Evolutionary conservation across 2,888 invertebrate genomes (phyloP).

Genomic region (Phyllotreta striolata): DNA sequence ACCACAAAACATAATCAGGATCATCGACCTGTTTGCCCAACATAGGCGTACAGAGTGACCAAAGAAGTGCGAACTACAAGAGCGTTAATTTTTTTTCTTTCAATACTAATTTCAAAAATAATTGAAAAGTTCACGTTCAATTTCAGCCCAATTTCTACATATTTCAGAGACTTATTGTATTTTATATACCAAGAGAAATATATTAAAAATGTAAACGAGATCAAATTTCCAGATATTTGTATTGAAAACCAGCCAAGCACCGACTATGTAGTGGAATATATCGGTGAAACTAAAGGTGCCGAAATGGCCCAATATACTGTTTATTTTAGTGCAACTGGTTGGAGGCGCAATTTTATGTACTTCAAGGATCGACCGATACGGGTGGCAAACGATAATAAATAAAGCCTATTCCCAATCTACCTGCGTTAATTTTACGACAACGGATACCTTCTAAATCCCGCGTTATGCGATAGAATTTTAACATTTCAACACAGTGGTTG

Average conservation of each 20-base stretch:
- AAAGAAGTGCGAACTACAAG: too few species aligned
- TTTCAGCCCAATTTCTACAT: too few species aligned
- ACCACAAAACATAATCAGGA: constrained; percentile 49
- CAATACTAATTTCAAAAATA: too few species aligned
- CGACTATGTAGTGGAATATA: constrained; percentile 8
- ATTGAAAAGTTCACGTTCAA: too few species aligned
- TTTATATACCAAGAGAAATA: too few species aligned
- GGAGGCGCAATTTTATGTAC: constrained; percentile 4
- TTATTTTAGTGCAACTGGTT: constrained; percentile 17
- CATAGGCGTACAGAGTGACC: constrained; percentile 23
- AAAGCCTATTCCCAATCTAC: background rate
- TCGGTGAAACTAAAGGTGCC: constrained; percentile 7
- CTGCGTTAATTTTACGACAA: constrained; percentile 11
- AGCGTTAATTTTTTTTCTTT: too few species aligned
- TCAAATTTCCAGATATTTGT: too few species aligned
- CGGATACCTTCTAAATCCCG: background rate
- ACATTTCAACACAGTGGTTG: background rate
- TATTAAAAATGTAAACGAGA: too few species aligned
- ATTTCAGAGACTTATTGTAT: too few species aligned
- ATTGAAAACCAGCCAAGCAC: background rate
- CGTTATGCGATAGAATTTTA: constrained; percentile 18
- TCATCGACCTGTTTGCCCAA: constrained; percentile 52
- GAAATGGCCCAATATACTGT: constrained; percentile 12
- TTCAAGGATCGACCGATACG: background rate
- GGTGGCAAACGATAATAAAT: constrained; percentile 15